Evolutionary conservation across 2,797 vertebrate species (phyloP).

Genomic region (Trachops cirrhosus): DNA sequence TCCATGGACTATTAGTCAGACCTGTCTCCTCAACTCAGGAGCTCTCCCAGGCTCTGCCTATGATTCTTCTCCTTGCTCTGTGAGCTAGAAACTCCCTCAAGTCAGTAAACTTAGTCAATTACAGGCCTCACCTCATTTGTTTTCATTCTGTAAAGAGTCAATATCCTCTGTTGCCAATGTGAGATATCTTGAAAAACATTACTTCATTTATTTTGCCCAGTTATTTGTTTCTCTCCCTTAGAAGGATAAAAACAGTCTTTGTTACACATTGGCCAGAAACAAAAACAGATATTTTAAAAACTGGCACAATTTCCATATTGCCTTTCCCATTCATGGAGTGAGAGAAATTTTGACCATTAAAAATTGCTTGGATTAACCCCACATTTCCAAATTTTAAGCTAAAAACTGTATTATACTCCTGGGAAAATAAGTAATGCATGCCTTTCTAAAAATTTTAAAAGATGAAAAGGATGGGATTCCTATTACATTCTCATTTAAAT

Average conservation of each 20-base stretch:
- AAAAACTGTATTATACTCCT: slow-evolving; percentile 19
- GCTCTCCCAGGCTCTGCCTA: not conserved
- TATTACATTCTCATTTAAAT: slow-evolving; percentile 24
- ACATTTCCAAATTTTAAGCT: slow-evolving; percentile 21
- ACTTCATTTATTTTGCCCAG: slow-evolving; percentile 4
- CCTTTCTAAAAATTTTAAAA: slow-evolving; percentile 5
- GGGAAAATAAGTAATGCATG: not conserved
- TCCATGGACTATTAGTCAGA: not conserved
- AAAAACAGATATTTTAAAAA: not conserved
- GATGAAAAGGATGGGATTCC: not conserved
- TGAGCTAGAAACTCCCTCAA: not conserved
- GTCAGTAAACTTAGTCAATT: not conserved
- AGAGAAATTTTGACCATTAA: slow-evolving; percentile 15
- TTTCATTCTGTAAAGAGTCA: not conserved
- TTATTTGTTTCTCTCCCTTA: not conserved
- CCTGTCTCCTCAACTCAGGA: not conserved
- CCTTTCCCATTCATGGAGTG: not conserved
- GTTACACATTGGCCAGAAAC: not conserved
- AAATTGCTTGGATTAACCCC: not conserved
- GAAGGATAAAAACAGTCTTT: not conserved
- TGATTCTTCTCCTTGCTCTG: not conserved
- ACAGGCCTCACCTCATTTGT: not conserved
- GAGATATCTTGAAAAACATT: not conserved
- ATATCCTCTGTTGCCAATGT: not conserved
- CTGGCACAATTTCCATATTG: not conserved